Evolutionary conservation across 2,888 invertebrate species (phyloP), one percentile per base, ranked within the genome.

Genomic region (Pyrocoelia pectoralis): DNA sequence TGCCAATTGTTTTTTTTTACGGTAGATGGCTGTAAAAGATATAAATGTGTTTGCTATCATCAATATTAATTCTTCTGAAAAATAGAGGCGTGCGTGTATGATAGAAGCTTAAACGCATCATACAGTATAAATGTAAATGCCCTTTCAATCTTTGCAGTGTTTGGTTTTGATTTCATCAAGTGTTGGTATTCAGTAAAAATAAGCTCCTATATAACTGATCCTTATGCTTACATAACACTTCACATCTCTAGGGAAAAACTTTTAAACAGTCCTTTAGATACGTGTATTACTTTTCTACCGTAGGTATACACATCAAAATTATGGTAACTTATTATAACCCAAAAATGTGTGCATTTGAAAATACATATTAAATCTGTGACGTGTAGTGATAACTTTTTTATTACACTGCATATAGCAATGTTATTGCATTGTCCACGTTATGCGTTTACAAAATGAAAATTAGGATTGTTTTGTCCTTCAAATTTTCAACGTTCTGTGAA

Each of bases 11-110:
- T 50, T 48, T 64, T 56, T 64, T 60, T 60, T 64, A 51, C 52
- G 38, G 13, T 13, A 33, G 54, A 58, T 40, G 64, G 66, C 67
- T 66, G 56, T 52, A 62, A 60, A 46, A 56, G 58, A 68, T 67
- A 70, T 70, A 68, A 72, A 72, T 64, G 58, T 49, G 69, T n/a
- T 29, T 38, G 41, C 50, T 67, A 70, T 68, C 72, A 74, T 74
- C 71, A 72, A 74, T 74, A 73, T 71, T 73, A 70, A 72, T 74
- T 73, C 68, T 68, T 66, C 66, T 60, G 51, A 24, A 29, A 63
- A 51, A 60, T 59, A 17, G 48, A 58, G 50, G 24, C 24, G 49
- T 24, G 49, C 28, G 10, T 40, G 13, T 38, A 59, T 58, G 58
- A 63, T 57, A 63, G 46, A 57, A 28, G 40, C 48, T 52, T 53